phyloP scores from a whole-genome alignment of 2,113 vertebrate species.

The Menura novaehollandiae region DNA sequence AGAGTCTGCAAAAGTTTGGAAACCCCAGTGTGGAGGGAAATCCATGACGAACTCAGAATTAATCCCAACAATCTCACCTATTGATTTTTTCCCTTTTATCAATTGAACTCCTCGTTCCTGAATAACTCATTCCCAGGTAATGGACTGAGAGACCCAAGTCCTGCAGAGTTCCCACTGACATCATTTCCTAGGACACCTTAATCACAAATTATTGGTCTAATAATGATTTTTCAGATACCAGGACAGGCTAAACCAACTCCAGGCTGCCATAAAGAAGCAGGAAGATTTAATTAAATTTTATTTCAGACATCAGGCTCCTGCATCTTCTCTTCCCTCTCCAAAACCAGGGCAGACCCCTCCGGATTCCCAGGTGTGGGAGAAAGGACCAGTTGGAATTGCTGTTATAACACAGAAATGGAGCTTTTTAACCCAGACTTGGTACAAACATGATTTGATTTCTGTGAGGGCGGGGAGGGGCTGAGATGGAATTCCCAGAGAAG shows the following conservation, averaged over 20 bases:
- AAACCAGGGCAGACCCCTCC: not conserved
- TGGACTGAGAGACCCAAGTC: slow-evolving; percentile 5
- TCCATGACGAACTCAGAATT: not conserved
- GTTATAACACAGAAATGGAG: accelerated
- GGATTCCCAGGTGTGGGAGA: accelerated
- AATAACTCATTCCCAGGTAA: slow-evolving; percentile 54
- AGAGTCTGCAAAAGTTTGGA: not conserved
- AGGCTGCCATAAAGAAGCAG: not conserved
- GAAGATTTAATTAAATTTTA: not conserved
- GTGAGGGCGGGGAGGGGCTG: not conserved
- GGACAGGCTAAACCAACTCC: not conserved
- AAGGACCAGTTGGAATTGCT: accelerated
- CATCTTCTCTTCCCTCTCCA: not conserved
- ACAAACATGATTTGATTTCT: not conserved
- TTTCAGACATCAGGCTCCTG: not conserved
- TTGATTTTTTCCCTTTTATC: slow-evolving; percentile 45
- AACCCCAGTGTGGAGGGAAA: not conserved
- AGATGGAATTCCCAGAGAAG: not conserved
- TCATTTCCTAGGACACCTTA: not conserved
- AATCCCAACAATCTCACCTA: slow-evolving; percentile 39
- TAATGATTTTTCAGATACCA: not conserved
- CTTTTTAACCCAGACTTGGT: not conserved
- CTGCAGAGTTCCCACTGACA: not conserved
- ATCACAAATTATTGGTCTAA: slow-evolving; percentile 25
- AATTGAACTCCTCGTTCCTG: slow-evolving; percentile 39